Conservation (phyloP, 2,888 invertebrate species). For the Lordiphosa fenestrarum region DNA sequence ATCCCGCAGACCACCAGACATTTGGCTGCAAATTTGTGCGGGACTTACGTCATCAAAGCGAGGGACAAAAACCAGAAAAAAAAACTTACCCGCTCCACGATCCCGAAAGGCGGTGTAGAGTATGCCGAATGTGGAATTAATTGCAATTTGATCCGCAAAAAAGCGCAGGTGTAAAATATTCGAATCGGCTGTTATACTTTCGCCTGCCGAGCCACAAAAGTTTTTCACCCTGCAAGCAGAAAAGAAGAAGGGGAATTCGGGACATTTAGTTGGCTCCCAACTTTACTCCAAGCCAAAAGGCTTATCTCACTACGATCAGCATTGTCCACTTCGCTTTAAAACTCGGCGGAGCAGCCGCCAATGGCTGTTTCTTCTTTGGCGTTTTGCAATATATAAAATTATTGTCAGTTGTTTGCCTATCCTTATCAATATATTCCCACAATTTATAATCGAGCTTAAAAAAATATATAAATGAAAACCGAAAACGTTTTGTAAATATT, state of each 20-base stretch:
- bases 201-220: slow-evolving; percentile 93
- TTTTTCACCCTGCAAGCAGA: slow-evolving; percentile 82
- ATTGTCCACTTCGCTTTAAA: too few species aligned
- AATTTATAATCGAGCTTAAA: slow-evolving; percentile 34
- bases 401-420: slow-evolving; percentile 12
- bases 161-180: slow-evolving; percentile 89
- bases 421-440: slow-evolving; percentile 30
- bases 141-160: slow-evolving; percentile 84
- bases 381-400: background rate
- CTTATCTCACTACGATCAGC: too few species aligned
- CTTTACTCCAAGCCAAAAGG: too few species aligned
- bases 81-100: slow-evolving; percentile 80
- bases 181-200: slow-evolving; percentile 85
- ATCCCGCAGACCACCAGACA: too few species aligned
- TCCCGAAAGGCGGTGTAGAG: slow-evolving; percentile 89
- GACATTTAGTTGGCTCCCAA: too few species aligned
- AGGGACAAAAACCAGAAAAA: background rate
- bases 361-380: too few species aligned
- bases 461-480: background rate
- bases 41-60: slow-evolving; percentile 39
- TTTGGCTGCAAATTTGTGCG: slow-evolving; percentile 44
- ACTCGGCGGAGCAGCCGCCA: too few species aligned
- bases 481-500: too few species aligned
- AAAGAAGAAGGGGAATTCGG: background rate
- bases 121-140: slow-evolving; percentile 85